Evolutionary conservation across 2,113 vertebrate genomes (phyloP).

Genomic region (Rhineura floridana): DNA sequence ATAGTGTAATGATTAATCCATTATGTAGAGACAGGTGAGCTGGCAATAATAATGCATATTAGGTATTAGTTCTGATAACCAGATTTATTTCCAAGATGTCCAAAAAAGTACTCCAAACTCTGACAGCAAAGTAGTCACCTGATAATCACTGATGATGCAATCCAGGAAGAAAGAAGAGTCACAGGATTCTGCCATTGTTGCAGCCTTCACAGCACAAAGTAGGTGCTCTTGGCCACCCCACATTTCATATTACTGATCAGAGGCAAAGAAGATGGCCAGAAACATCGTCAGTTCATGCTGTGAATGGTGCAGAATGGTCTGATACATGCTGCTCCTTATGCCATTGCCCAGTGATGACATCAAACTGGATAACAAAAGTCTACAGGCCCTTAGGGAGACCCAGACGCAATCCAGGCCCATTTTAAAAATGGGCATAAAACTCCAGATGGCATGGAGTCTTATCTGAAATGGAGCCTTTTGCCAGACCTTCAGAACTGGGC

Average conservation of each 20-base stretch:
- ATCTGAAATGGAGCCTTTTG: neutral
- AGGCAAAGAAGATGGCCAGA: neutral
- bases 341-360: neutral
- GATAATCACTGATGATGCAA: neutral
- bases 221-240: neutral
- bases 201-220: neutral
- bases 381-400: neutral
- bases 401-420: neutral
- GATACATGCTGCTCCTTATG: neutral
- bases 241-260: neutral
- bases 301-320: neutral
- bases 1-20: neutral
- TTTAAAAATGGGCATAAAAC: neutral
- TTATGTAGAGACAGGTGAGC: neutral
- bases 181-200: neutral
- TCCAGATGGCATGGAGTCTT: neutral
- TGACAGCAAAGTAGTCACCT: no score
- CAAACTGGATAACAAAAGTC: neutral
- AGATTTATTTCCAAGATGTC: neutral
- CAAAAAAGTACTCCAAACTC: neutral
- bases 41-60: neutral
- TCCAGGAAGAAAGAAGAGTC: neutral
- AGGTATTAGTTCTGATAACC: neutral
- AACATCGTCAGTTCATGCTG: neutral
- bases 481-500: neutral